Evolutionary conservation across 2,113 vertebrate genomes (phyloP), one percentile per base, ranked within the genome.

Genomic region (Zosterops pallidus): DNA sequence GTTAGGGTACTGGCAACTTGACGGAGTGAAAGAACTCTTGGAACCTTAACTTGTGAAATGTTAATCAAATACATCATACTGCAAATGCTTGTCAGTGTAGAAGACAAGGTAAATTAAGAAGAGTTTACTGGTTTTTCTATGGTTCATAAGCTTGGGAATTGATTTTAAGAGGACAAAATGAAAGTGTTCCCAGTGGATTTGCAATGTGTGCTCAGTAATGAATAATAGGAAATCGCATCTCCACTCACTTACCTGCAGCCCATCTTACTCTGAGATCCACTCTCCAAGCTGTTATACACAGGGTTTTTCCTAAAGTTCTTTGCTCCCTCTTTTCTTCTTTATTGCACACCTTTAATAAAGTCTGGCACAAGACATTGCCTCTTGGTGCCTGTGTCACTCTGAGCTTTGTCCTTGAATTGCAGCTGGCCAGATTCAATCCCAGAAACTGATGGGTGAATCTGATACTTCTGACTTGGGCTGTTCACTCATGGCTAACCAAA

Each of bases 401-500:
- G 2, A 33, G 28, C 57, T 78, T 79, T 68, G 52, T 59, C 53
- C 37, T 79, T 76, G 37, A 41, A 50, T 80, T 68, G 46, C 29
- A 65, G 47, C 24, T 83, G 64, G 14, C 42, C 42, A 12, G 31
- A 75, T 88, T 62, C 23, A 57, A 1, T 83, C 53, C 33, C 23
- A 57, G 53, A 85, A 87, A 62, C n/a, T 39, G 46, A 47, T 15
- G 50, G 37, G 24, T 79, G 22, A 74, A 78, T 55, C 47, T 41
- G 60, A 18, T 84, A 31, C 19, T 68, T 83, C 24, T 52, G 26
- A 22, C 22, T 64, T 42, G 31, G 28, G 14, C 37, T 92, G 3
- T 47, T 75, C 49, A 1, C 53, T 78, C 0, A 1, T 3, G 0
- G 23, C 26, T 67, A 62, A 49, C 25, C 10, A 14, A 39, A 2